Base-by-base conservation (phyloP, 2,888 invertebrate species). In the Chesias legatella region DNA sequence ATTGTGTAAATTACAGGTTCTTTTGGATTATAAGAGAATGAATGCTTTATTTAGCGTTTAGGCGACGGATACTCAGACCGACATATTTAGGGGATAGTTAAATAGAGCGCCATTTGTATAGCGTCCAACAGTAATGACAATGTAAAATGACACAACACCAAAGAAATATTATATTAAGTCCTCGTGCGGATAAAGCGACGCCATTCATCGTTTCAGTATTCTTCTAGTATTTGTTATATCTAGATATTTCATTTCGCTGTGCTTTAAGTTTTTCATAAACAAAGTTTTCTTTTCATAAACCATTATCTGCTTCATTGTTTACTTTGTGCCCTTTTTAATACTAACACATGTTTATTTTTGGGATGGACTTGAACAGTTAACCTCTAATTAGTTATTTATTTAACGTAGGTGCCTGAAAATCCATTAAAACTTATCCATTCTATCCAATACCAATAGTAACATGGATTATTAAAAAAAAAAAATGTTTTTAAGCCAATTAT, bases 191-290 rank as follows among this genome's bases (percentile, higher is more conserved):
- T 63, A 70, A 67, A 67, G 66, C 71, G 67, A 75, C 69, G 79
- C 80, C 80, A 78, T 79, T 72, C 71, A 79, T 51, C 70, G 62
- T 71, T 80, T 79, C 83, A 81, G 84, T 85, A 85, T 84, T 84
- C 69, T 77, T 67, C 52, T 71, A 80, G 78, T 81, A 79, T 82
- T 78, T 70, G 56, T 55, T 50, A 46, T 64, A 60, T 55, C 56
- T 61, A 53, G 43, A 50, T 53, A 46, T 50, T 17, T 51, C 43
- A 49, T 53, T 53, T 51, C 38, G 42, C 30, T 51, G 43, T 46
- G 45, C 33, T 24, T 34, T 49, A 47, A 47, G 44, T 31, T 23
- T 10, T 26, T 31, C 26, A 25, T 28, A 32, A 8, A 22, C 8
- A 26, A 22, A 22, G 32, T 9, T 10, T 45, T 35, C 37, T 9